Evolutionary conservation across 1,140 invertebrate genomes (phyloP), one percentile per base, ranked within the genome.

Genomic region (Drosophila rufa): DNA sequence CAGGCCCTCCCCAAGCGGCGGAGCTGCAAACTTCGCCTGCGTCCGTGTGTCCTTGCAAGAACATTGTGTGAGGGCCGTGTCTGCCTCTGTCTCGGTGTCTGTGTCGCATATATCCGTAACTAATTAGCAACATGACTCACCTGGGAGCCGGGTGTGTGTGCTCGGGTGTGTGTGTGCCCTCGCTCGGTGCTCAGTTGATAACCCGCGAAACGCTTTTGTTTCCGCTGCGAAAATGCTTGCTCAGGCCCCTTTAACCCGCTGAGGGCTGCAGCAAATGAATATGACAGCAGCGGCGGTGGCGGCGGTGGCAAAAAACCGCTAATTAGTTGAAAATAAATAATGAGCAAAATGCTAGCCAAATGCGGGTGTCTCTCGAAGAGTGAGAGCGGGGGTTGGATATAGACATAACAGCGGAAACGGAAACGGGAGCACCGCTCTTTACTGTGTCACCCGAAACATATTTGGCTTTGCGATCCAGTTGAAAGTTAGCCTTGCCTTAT

Each of bases 261-360:
- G 30, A 19, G 36, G 38, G 43, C 38, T 38, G 30, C 75, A 64
- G 51, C 50, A 53, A 58, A 67, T 43, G 79, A 73, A 62, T 82
- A 83, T 87, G 84, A 65, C 69, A 79, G 68, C 56, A 69, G 56
- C 38, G 27, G 46, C 11, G 38, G 33, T 33, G 27, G 27, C 40
- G 19, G 22, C 53, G 12, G 19, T 17, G 25, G 80, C 58, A 74
- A 78, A 86, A 80, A 78, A 77, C 83, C 84, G 84, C 84, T 89
- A 87, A 87, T 87, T 87, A 89, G 83, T 74, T 87, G 80, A 87
- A 87, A 87, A 87, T 87, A 89, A 89, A 87, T 89, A 89, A 89
- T 78, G 77, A 87, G 76, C 65, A 61, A 74, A 65, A 48, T 73
- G 69, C 80, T 62, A n/a, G 65, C 62, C 68, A 64, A 79, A 65